Base-by-base conservation (phyloP, 2,113 vertebrate genomes). In the Datnioides undecimradiatus region DNA sequence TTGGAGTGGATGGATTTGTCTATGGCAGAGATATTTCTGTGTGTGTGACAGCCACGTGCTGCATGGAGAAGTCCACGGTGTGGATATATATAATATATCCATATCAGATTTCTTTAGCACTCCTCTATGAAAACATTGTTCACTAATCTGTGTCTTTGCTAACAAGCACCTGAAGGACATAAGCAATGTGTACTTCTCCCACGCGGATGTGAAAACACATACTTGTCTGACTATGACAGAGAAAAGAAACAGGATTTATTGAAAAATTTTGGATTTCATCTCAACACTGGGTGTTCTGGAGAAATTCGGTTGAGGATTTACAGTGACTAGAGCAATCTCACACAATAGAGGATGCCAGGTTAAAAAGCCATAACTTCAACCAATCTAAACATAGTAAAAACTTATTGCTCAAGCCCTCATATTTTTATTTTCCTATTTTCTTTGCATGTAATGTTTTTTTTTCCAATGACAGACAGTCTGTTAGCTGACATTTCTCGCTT, bases 21-120 rank as follows among this genome's bases (percentile, higher is more conserved):
- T 59, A 49, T 52, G 64, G 60, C 73, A n/a, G n/a, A n/a, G n/a
- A n/a, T n/a, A n/a, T n/a, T n/a, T n/a, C 13, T 98, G 97, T 12
- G 74, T 90, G 29, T 98, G 98, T 46, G 91, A 95, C 0, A 87
- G 87, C 46, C 95, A 94, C 36, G 23, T 87, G 0, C 87, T 99
- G 43, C 77, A 67, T 2, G 97, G 97, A 19, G 94, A 93, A 0
- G 95, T 98, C 21, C 62, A 91, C 64, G 94, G 86, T 0, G 8
- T 90, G 2, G n/a, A n/a, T n/a, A n/a, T n/a, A n/a, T n/a, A n/a
- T n/a, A n/a, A n/a, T n/a, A n/a, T n/a, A n/a, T n/a, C n/a, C n/a
- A n/a, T n/a, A n/a, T n/a, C n/a, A 83, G 82, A 92, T 90, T 73
- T 64, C 71, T 93, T 87, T 88, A 90, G 51, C 87, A 87, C 38